Percentiles rank a stretch among this genome's conserved stretches.
These are phyloP conservation scores for Phrixothrix hirtus DNA, from an alignment of 2,888 invertebrate genomes.

Conservation along the genomic window DNA sequence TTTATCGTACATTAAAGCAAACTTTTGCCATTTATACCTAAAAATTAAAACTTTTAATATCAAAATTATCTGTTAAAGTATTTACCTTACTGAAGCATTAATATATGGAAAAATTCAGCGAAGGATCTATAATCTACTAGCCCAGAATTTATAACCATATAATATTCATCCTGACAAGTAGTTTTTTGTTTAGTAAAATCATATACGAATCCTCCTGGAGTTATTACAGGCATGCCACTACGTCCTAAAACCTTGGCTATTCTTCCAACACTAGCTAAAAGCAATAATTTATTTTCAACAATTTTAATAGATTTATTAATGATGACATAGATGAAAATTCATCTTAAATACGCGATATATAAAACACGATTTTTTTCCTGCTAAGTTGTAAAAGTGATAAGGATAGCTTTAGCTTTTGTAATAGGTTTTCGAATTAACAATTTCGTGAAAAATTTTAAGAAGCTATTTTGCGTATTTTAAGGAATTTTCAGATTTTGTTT, in stretches of 20 bases:
- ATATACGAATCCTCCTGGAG: conserved; percentile 78
- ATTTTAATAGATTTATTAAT: background rate
- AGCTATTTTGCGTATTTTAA: too few species aligned
- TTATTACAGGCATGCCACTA: conserved; percentile 74
- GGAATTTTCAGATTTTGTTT: too few species aligned
- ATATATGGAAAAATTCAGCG: conserved; percentile 69
- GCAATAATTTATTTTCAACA: too few species aligned
- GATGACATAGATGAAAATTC: background rate
- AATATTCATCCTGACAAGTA: conserved; percentile 73
- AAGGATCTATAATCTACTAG: conserved; percentile 73
- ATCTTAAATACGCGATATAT: background rate
- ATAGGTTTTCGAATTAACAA: too few species aligned
- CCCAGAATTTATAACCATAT: conserved; percentile 76
- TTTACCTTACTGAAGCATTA: conserved; percentile 72
- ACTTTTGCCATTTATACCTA: conserved; percentile 74
- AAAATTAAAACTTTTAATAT: too few species aligned
- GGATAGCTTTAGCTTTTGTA: too few species aligned
- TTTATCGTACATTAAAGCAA: conserved; percentile 76
- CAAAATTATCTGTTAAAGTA: too few species aligned
- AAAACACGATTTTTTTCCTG: too few species aligned
- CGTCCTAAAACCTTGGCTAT: conserved; percentile 76
- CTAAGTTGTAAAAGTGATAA: too few species aligned
- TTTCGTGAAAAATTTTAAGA: too few species aligned
- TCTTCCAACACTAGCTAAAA: conserved; percentile 78
- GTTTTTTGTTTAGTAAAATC: conserved; percentile 77